Evolutionary conservation across 2,888 invertebrate species (phyloP), one percentile per base, ranked within the genome.

Genomic region (Pasiphila rectangulata): DNA sequence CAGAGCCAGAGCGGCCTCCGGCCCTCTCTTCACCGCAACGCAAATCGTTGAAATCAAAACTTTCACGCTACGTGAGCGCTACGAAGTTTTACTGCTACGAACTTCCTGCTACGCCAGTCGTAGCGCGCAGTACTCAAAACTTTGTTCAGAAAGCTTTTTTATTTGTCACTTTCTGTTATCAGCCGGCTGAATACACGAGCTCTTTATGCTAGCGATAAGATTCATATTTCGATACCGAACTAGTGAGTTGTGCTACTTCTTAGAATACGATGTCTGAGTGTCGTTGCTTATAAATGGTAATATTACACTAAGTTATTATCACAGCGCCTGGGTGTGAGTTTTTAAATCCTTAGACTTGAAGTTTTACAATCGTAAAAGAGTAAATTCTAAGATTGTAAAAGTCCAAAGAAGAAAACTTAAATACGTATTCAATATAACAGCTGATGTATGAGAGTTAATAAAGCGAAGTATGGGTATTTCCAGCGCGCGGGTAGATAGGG

Each of bases 31-130:
- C 74, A 72, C 85, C 83, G 78, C 84, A 86, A 85, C 83, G 80
- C 86, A 87, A 87, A 87, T 88, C 86, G 87, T 88, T 85, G 88
- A 86, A 88, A 87, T 88, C 87, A 88, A 87, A 87, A 88, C 87
- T 88, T 88, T 88, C 88, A 85, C 88, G 86, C 87, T 86, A 85
- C 87, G 84, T 78, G 80, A 82, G 79, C 84, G 86, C 86, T 88
- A 88, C 88, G 84, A 87, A 87, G 87, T 88, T 88, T 87, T 84
- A 85, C 83, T 75, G 86, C 87, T 88, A 88, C 88, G 80, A 87
- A 87, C 87, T 88, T 88, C 87, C 88, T 86, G 86, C 87, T 87
- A 88, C 88, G 85, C 75, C 62, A 66, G 69, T 69, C 78, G 83
- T 83, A 83, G 84, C 80, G 81, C 79, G 79, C 73, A 77, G 76